Evolutionary conservation across 2,888 invertebrate species (phyloP).

Genomic region (Tenthredo notha): DNA sequence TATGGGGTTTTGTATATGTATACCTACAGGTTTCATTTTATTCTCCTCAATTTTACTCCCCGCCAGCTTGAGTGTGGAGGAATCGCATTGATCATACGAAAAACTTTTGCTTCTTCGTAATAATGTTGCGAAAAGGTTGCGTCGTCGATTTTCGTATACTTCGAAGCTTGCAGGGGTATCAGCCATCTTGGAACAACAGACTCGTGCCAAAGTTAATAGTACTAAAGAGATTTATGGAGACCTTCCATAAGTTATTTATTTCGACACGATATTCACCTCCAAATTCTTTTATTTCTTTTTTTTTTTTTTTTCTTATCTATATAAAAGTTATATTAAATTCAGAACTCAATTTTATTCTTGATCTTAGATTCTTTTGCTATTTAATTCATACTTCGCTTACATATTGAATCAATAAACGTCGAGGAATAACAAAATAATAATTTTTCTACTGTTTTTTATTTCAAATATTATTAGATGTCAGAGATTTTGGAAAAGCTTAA

Average conservation of each 20-base stretch:
- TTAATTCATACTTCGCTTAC: neutral
- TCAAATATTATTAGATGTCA: neutral
- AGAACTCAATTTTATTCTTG: neutral
- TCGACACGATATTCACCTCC: constrained; percentile 24
- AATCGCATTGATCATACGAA: constrained; percentile 48
- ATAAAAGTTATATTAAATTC: neutral
- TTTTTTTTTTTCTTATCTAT: neutral
- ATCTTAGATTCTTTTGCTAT: neutral
- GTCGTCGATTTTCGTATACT: constrained; percentile 22
- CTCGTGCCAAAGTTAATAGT: constrained; percentile 40
- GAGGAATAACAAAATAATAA: neutral
- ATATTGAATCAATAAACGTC: neutral
- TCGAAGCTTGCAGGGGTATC: neutral
- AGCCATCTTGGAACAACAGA: constrained; percentile 47
- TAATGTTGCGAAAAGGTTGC: constrained; percentile 36
- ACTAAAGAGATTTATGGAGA: constrained; percentile 25
- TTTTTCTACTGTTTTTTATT: neutral
- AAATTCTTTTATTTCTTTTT: neutral
- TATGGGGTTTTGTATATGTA: neutral
- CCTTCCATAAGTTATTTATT: constrained; percentile 38
- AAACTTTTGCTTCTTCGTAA: constrained; percentile 40
- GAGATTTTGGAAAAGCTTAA: neutral
- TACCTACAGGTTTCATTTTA: constrained; percentile 25
- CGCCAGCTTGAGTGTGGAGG: constrained; percentile 9
- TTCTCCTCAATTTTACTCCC: constrained; percentile 28